phyloP scores from a whole-genome alignment of 2,888 invertebrate genomes.

The Tenthredo notha region DNA sequence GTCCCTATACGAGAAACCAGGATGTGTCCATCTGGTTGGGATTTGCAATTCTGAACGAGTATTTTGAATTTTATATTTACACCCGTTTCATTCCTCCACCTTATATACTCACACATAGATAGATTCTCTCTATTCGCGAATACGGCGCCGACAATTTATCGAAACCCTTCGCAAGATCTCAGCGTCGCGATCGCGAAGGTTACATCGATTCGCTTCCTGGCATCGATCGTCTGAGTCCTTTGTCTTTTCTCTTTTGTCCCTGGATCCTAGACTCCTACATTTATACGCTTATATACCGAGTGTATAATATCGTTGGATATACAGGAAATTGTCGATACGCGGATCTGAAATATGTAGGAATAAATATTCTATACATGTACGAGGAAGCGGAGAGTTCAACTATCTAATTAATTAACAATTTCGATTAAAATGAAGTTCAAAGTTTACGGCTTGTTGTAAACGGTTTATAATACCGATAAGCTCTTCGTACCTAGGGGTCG shows the following conservation, averaged over 20 bases:
- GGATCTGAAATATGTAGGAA: neutral
- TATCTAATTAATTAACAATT: slow-evolving; percentile 2
- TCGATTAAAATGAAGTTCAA: neutral
- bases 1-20: slow-evolving; percentile 57
- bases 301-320: neutral
- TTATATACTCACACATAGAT: neutral
- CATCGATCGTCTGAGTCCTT: slow-evolving; percentile 10
- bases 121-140: neutral
- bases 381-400: neutral
- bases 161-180: slow-evolving; percentile 19
- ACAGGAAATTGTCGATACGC: neutral
- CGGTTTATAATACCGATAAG: slow-evolving; percentile 20
- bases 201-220: slow-evolving; percentile 45
- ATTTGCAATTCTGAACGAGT: slow-evolving; percentile 69
- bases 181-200: slow-evolving; percentile 37
- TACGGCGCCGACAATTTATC: slow-evolving; percentile 35
- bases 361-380: neutral
- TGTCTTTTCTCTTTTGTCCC: slow-evolving; percentile 33
- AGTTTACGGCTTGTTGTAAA: neutral
- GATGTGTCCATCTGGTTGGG: slow-evolving; percentile 67
- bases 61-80: slow-evolving; percentile 30
- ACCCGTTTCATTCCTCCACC: slow-evolving; percentile 43
- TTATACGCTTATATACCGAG: neutral
- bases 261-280: slow-evolving; percentile 8
- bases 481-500: neutral